Percentiles rank a stretch among this genome's conserved stretches.
Evolutionary conservation across 1,140 invertebrate species (phyloP).

Genomic region (Formica exsecta): DNA sequence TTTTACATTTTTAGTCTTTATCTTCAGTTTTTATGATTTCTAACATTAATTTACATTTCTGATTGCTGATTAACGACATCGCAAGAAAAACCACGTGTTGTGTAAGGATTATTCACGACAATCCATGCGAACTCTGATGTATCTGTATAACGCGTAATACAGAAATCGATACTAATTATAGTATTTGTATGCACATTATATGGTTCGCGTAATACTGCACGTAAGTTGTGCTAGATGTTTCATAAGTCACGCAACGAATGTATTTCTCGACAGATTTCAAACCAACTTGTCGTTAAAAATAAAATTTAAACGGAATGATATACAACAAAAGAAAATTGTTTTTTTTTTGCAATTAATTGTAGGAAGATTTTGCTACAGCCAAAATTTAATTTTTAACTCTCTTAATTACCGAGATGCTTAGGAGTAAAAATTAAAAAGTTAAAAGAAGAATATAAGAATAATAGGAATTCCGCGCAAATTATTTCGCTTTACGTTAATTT

Average conservation of each 20-base stretch:
- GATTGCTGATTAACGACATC: slow-evolving; percentile 24
- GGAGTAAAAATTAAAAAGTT: not conserved
- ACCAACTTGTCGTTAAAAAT: not conserved
- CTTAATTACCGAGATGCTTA: not conserved
- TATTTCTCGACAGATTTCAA: not conserved
- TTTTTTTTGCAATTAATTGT: not conserved
- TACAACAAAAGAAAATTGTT: not conserved
- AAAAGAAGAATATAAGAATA: not conserved
- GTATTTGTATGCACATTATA: slow-evolving; percentile 45
- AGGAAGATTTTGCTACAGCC: not conserved
- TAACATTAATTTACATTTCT: slow-evolving; percentile 25
- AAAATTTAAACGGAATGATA: not conserved
- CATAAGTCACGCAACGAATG: slow-evolving; percentile 8
- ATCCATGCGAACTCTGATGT: slow-evolving; percentile 4
- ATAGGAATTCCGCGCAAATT: not conserved
- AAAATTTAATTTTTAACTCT: not conserved
- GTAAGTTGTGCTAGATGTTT: slow-evolving; percentile 24
- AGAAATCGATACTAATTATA: slow-evolving; percentile 55
- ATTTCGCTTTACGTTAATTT: not conserved
- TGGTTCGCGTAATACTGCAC: slow-evolving; percentile 8
- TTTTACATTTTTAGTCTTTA: not conserved
- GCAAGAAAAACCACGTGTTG: slow-evolving; percentile 3
- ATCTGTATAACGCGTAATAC: slow-evolving; percentile 37
- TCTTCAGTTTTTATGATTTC: not conserved
- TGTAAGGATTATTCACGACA: slow-evolving; percentile 40